A percentile compares a stretch with the other conserved stretches of the same genome.
phyloP scores from a whole-genome alignment of 2,113 vertebrate species.

The Epinephelus moara region DNA sequence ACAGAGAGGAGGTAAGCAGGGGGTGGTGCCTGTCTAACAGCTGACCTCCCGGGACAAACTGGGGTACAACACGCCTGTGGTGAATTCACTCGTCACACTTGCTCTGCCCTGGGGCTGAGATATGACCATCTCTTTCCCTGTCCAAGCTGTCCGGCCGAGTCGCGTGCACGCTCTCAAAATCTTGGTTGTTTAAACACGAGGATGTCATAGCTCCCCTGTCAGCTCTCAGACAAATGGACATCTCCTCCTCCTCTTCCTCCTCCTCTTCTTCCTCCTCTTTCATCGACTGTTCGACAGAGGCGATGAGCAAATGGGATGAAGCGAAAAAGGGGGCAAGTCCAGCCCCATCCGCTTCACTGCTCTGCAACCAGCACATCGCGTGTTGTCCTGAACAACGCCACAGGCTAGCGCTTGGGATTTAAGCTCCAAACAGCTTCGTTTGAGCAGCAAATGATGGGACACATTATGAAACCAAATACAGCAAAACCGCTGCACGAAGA shows the following conservation, averaged over 20 bases:
- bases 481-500: not conserved
- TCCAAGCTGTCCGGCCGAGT: constrained; percentile 38
- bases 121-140: constrained; percentile 40
- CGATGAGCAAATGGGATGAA: constrained; percentile 68
- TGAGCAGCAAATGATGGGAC: constrained; percentile 42
- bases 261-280: constrained; percentile 1
- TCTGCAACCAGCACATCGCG: constrained; percentile 72
- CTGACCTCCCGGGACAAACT: constrained; percentile 63
- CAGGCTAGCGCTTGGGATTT: constrained; percentile 60
- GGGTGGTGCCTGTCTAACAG: constrained; percentile 39
- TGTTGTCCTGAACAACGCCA: constrained; percentile 66
- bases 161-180: constrained; percentile 38
- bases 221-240: constrained; percentile 59
- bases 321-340: constrained; percentile 67
- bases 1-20: not conserved
- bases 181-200: constrained; percentile 53
- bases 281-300: constrained; percentile 49
- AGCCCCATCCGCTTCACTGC: constrained; percentile 63
- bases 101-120: constrained; percentile 51
- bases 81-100: constrained; percentile 38
- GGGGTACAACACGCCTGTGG: constrained; percentile 46
- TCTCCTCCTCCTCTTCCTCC: constrained; percentile 36
- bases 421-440: constrained; percentile 63
- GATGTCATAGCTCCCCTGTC: constrained; percentile 57
- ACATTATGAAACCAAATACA: constrained; percentile 32